phyloP scores from a whole-genome alignment of 2,113 vertebrate genomes.

The Misgurnus anguillicaudatus region DNA sequence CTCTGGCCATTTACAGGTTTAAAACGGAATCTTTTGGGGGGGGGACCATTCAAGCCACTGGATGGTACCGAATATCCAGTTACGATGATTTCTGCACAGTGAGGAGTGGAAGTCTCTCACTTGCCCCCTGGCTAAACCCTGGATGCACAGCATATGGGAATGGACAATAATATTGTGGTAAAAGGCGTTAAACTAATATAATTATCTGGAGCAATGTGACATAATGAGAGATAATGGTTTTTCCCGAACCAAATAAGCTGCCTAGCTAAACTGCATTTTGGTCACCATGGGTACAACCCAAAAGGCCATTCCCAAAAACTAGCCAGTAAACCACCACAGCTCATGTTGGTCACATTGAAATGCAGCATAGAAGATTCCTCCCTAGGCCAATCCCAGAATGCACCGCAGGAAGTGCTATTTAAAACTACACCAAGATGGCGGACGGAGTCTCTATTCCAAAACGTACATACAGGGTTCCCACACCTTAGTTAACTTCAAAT shows the following conservation, averaged over 20 bases:
- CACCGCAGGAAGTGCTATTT: too few relatives aligned
- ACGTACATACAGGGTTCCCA: too few relatives aligned
- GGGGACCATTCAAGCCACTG: slow-evolving; percentile 23
- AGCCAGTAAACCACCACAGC: too few relatives aligned
- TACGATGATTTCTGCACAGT: slow-evolving; percentile 28
- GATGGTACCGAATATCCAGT: slow-evolving; percentile 2
- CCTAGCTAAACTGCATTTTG: neutral
- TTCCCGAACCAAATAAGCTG: neutral
- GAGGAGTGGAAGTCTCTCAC: slow-evolving; percentile 8
- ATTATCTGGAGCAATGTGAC: slow-evolving; percentile 17
- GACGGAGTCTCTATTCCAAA: too few relatives aligned
- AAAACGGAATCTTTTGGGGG: slow-evolving; percentile 31
- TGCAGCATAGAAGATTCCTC: too few relatives aligned
- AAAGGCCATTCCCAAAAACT: too few relatives aligned
- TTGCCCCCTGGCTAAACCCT: slow-evolving; percentile 21
- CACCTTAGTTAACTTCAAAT: too few relatives aligned
- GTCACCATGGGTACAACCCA: neutral
- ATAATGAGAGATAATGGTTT: slow-evolving; percentile 3
- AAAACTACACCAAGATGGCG: too few relatives aligned
- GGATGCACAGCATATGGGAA: slow-evolving; percentile 16
- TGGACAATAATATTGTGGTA: slow-evolving; percentile 16
- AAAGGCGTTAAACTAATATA: slow-evolving; percentile 18
- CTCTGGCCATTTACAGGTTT: slow-evolving; percentile 28
- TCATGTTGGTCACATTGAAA: too few relatives aligned
- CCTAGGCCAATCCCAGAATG: too few relatives aligned